Evolutionary conservation across 2,797 vertebrate genomes (phyloP).

Genomic region (Notoglanidium macrostoma): DNA sequence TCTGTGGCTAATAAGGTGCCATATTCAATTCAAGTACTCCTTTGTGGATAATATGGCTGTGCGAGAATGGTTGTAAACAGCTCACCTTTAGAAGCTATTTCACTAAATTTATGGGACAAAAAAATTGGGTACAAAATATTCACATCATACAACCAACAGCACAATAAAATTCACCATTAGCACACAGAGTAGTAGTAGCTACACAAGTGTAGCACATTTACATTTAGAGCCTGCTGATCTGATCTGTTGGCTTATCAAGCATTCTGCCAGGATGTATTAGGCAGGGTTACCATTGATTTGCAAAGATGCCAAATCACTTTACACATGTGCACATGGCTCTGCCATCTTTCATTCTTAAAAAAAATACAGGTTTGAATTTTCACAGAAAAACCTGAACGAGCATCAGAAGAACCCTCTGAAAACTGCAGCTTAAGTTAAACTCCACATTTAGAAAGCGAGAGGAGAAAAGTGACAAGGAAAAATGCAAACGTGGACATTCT

Average conservation of each 20-base stretch:
- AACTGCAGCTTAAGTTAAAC: conserved; percentile 7
- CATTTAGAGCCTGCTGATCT: conserved; percentile 7
- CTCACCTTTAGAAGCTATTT: not conserved
- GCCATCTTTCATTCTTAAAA: conserved; percentile 11
- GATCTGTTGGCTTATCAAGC: conserved; percentile 10
- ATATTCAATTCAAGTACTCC: not conserved
- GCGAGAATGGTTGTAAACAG: not conserved
- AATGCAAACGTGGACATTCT: conserved; percentile 16
- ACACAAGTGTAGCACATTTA: not conserved
- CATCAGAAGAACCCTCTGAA: not conserved
- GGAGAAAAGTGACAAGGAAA: conserved; percentile 20
- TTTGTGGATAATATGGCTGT: not conserved
- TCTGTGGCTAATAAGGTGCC: not conserved
- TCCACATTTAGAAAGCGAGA: conserved; percentile 4
- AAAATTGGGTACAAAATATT: not conserved
- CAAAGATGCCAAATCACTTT: conserved; percentile 47
- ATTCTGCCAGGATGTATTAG: conserved; percentile 26
- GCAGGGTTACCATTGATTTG: conserved; percentile 32
- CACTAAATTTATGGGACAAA: not conserved
- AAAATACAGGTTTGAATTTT: conserved; percentile 32
- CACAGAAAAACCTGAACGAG: not conserved
- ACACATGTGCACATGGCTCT: conserved; percentile 43
- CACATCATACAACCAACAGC: not conserved
- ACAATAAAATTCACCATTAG: not conserved
- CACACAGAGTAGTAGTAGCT: not conserved